A percentile compares a stretch with the other conserved stretches of the same genome.
phyloP scores from a whole-genome alignment of 2,797 vertebrate species.

The Columba guinea region DNA sequence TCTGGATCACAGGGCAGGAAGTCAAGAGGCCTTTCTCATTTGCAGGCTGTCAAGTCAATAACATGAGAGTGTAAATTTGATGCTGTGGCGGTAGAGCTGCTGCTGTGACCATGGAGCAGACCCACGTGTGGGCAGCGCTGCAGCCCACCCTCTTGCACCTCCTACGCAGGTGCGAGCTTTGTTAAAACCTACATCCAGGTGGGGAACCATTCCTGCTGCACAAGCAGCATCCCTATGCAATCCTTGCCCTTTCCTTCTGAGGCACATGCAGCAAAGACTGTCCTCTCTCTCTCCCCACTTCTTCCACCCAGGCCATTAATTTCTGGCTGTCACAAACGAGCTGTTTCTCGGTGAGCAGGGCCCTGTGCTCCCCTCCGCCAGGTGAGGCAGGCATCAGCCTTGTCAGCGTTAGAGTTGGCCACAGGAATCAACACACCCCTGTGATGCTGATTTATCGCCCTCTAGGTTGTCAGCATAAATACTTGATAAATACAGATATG shows the following conservation, averaged over 20 bases:
- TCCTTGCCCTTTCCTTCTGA: background rate
- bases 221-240: background rate
- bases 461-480: background rate
- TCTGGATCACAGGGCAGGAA: background rate
- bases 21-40: background rate
- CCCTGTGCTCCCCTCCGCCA: background rate
- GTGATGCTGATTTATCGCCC: background rate
- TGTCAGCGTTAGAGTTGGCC: background rate
- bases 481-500: background rate
- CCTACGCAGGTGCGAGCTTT: background rate
- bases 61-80: background rate
- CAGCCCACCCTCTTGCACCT: background rate
- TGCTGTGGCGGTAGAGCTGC: background rate
- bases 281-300: background rate
- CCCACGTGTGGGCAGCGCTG: fast-evolving
- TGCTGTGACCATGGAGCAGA: background rate
- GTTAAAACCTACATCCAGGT: background rate
- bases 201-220: background rate
- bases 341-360: background rate
- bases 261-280: background rate
- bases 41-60: background rate
- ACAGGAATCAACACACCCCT: background rate
- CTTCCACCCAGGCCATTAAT: background rate
- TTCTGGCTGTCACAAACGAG: background rate
- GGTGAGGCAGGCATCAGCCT: background rate